phyloP scores from a whole-genome alignment of 1,140 invertebrate species.

The Choristoneura fumiferana region DNA sequence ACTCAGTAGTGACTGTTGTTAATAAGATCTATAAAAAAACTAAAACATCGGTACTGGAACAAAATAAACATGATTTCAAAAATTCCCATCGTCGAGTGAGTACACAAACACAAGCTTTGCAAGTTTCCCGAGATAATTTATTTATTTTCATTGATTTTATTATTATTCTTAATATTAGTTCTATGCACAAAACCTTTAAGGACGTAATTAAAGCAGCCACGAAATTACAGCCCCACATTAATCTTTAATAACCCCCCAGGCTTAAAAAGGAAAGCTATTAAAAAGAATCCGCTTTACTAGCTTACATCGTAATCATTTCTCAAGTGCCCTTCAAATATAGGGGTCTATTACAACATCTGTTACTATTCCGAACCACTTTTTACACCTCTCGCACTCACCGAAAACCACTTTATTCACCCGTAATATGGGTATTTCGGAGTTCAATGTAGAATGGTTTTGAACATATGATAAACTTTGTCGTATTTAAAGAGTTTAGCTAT shows the following conservation, averaged over 20 bases:
- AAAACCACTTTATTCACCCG: slow-evolving; percentile 17
- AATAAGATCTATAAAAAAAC: no score
- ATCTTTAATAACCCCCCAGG: background rate
- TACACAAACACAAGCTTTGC: no score
- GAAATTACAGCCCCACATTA: background rate
- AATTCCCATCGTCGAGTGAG: no score
- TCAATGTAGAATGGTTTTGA: slow-evolving; percentile 6
- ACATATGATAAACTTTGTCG: slow-evolving; percentile 7
- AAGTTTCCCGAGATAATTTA: no score
- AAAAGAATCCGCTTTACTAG: slow-evolving; percentile 68
- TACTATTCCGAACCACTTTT: slow-evolving; percentile 25
- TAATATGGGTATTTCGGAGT: background rate
- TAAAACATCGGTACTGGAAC: no score
- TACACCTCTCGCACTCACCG: background rate
- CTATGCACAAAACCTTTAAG: no score
- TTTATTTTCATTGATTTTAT: no score
- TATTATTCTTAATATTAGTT: no score
- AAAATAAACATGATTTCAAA: no score
- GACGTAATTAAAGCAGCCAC: no score
- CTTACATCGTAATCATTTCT: slow-evolving; percentile 60
- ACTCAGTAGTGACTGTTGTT: no score
- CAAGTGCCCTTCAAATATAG: slow-evolving; percentile 54
- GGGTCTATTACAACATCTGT: slow-evolving; percentile 44
- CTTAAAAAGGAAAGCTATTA: slow-evolving; percentile 53
- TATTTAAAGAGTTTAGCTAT: background rate